phyloP scores from a whole-genome alignment of 2,797 vertebrate species.

The Platalea minor region DNA sequence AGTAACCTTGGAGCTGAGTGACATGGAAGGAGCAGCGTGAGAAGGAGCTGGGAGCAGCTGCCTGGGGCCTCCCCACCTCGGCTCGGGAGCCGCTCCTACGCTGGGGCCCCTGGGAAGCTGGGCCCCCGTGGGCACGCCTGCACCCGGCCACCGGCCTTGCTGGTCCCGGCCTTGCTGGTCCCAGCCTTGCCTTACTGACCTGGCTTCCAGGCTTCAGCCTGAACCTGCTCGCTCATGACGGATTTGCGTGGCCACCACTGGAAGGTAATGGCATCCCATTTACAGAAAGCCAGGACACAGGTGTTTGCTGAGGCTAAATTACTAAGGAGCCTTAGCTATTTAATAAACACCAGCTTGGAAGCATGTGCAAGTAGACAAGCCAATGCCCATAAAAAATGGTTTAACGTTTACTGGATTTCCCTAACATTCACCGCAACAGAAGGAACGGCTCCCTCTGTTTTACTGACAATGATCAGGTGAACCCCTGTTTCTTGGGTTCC shows the following conservation, averaged over 20 bases:
- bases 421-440: too few species aligned
- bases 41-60: neutral
- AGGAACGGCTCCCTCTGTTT: neutral
- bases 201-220: neutral
- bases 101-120: neutral
- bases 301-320: neutral
- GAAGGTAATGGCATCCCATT: neutral
- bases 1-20: neutral
- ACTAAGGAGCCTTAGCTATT: neutral
- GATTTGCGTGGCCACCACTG: neutral
- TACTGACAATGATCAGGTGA: neutral
- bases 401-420: neutral
- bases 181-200: neutral
- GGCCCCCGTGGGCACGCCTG: rapidly evolving
- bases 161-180: neutral
- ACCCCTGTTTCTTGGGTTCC: neutral
- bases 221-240: rapidly evolving
- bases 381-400: neutral
- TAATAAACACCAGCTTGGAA: neutral
- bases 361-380: neutral
- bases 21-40: rapidly evolving
- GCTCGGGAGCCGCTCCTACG: neutral
- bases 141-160: neutral
- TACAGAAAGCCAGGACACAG: neutral
- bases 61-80: neutral